phyloP scores from a whole-genome alignment of 2,797 vertebrate species.

The Eurystomus glaucurus region DNA sequence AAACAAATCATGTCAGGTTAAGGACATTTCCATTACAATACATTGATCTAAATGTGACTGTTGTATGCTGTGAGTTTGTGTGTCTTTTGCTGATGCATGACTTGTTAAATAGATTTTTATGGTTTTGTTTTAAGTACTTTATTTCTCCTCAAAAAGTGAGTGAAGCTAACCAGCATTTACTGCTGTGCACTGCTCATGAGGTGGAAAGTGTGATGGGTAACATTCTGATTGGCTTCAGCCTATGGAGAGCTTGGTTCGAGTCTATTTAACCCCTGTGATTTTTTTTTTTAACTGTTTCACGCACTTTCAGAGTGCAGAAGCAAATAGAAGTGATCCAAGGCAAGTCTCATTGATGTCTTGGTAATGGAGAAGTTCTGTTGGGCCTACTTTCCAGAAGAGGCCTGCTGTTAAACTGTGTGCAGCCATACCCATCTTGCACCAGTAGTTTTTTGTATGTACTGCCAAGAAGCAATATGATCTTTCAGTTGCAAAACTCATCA shows the following conservation, averaged over 20 bases:
- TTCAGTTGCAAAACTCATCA: not conserved
- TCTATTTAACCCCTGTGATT: not conserved
- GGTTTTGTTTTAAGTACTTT: not conserved
- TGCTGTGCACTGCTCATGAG: not conserved
- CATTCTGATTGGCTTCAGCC: not conserved
- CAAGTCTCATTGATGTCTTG: not conserved
- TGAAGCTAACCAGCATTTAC: not conserved
- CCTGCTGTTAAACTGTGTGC: not conserved
- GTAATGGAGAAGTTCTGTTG: not conserved
- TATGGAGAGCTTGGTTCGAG: not conserved
- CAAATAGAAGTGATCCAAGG: not conserved
- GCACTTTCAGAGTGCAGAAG: not conserved
- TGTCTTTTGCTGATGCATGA: not conserved
- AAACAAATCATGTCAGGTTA: not conserved
- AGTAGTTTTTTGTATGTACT: not conserved
- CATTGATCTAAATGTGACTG: not conserved
- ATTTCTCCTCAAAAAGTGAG: not conserved
- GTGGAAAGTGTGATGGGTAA: not conserved
- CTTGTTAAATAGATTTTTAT: constrained; percentile 9
- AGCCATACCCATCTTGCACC: not conserved
- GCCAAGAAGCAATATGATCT: not conserved
- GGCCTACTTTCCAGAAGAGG: not conserved
- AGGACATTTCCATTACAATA: not conserved
- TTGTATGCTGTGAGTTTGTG: not conserved
- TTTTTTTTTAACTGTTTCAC: not conserved